Evolutionary conservation across 2,797 vertebrate species (phyloP).

Genomic region (Siniperca scherzeri): DNA sequence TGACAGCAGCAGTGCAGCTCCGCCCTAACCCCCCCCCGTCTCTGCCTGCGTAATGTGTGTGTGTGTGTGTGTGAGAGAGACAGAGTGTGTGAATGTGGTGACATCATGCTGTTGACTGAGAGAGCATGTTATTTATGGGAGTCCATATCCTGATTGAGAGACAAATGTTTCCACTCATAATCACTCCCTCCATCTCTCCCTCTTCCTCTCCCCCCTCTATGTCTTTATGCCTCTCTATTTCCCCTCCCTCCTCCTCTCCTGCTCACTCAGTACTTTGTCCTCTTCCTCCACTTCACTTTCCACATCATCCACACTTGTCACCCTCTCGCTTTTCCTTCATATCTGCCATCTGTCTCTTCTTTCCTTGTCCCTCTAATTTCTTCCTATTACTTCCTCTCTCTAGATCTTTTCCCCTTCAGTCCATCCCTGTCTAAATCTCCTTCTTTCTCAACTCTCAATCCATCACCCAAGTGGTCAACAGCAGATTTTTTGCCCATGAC

Average conservation of each 20-base stretch:
- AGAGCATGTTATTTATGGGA: slow-evolving; percentile 74
- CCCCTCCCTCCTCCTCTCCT: neutral
- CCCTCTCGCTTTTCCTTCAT: neutral
- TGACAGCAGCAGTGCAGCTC: neutral
- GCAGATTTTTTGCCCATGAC: slow-evolving; percentile 66
- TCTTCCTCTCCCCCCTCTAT: neutral
- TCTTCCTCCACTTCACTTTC: slow-evolving; percentile 16
- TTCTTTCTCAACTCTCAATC: slow-evolving; percentile 32
- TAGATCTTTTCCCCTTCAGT: neutral
- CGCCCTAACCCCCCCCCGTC: neutral
- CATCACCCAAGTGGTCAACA: slow-evolving; percentile 53
- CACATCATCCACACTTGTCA: slow-evolving; percentile 18
- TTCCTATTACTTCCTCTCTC: slow-evolving; percentile 19
- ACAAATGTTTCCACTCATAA: slow-evolving; percentile 67
- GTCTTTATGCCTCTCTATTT: slow-evolving; percentile 10
- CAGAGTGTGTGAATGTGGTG: slow-evolving; percentile 43
- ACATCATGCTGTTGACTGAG: slow-evolving; percentile 68
- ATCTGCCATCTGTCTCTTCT: neutral
- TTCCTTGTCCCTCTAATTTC: slow-evolving; percentile 8
- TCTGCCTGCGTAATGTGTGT: neutral
- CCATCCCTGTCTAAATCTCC: slow-evolving; percentile 28
- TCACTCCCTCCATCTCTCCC: slow-evolving; percentile 46
- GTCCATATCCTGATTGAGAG: slow-evolving; percentile 80
- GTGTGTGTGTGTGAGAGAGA: slow-evolving; percentile 8
- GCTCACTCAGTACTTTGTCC: neutral